Base-by-base conservation (phyloP, 2,888 invertebrate genomes). In the Parnassius glacialis region DNA sequence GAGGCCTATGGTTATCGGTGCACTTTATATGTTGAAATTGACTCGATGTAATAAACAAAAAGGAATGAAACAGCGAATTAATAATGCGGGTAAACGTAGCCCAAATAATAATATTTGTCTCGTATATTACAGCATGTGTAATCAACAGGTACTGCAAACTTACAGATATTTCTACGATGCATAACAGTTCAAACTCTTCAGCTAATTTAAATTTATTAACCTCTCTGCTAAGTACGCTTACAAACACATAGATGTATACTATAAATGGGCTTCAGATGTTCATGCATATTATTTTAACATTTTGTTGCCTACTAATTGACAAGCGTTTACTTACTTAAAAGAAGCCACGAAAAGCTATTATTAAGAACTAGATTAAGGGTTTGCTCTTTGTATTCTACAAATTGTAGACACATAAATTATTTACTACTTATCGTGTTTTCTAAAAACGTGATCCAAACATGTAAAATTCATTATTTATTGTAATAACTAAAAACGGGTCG, bases 121-220 rank as follows among this genome's bases (percentile, higher is more conserved):
- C n/a, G 12, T n/a, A n/a, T 12, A 47, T n/a, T 47, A 9, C 47
- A 12, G 47, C 13, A 13, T 47, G 5, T 13, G 9, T 50, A 44
- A 55, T 50, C 55, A 55, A 53, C 60, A 60, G 60, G 60, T 55
- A 50, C 20, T 44, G 44, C 43, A 55, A 60, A 60, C 55, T 55
- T 54, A 20, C 20, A 11, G 10, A 44, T 9, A 42, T 55, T 51
- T 60, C 60, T 34, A 25, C 60, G 50, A 55, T 55, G 60, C 60
- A 60, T 48, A 53, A 13, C 44, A 54, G 50, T 60, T 60, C 60
- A 60, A 55, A 60, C 60, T 44, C 60, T 55, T 54, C 47, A 25
- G 59, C 50, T 48, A 43, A 11, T 10, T 12, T 50, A 55, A 43
- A 60, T 55, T 60, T 50, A 60, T 60, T 51, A 51, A 55, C 50